Base-by-base conservation (phyloP, 2,113 vertebrate species). In the Cyrtonyx montezumae region DNA sequence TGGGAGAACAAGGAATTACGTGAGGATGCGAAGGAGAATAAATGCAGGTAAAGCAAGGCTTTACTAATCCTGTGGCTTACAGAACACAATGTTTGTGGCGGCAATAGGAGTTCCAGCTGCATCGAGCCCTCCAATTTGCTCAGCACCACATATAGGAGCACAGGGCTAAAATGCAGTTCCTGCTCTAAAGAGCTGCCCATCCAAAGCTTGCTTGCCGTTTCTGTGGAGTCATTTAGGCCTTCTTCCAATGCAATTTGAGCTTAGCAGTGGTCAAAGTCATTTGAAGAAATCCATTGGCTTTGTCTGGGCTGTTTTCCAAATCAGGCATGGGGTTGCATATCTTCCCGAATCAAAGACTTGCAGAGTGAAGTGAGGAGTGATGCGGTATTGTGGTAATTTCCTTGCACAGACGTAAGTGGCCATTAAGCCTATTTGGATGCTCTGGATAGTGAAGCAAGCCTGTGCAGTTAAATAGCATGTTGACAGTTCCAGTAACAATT, bases 401-500 rank as follows among this genome's bases (percentile, higher is more conserved):
- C 20, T 21, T 0, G 5, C 51, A 62, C 17, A 65, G 45, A 8
- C 36, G 5, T 51, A 63, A 85, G 73, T 63, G 81, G 36, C 63
- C 42, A 30, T 75, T 87, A 58, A 91, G 79, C 48, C 40, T 70
- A 36, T 79, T 45, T 51, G 58, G 26, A 49, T 86, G 61, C 36
- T 30, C 86, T 32, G 13, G 43, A 43, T 21, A 63, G 40, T 1
- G 7, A 74, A 67, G 53, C 26, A 82, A 83, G 20, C 26, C 66
- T 56, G 34, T 65, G 73, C 40, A 84, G 79, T 70, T 88, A 81
- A 91, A 86, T 19, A 78, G 20, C 6, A 0, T 61, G 43, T 68
- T 90, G 77, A 69, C 86, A 78, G 62, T 84, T 91, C 73, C 58
- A 86, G 51, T 53, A 65, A 81, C 32, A 73, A 65, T 87, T 75